Evolutionary conservation across 1,140 invertebrate genomes (phyloP).

Genomic region (Danaus melanippus): DNA sequence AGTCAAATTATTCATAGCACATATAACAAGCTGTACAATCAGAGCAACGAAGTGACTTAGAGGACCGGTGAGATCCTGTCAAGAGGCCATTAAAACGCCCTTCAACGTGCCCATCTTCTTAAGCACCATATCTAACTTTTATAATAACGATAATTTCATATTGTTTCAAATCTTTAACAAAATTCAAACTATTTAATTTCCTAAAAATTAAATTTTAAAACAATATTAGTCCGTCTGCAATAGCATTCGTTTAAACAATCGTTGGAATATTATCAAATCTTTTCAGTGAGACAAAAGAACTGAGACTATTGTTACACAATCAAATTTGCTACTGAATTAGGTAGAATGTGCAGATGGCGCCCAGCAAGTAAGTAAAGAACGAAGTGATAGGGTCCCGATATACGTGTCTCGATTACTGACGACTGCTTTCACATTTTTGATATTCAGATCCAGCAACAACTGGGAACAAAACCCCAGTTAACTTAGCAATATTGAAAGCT

Average conservation of each 20-base stretch:
- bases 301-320: slow-evolving; percentile 51
- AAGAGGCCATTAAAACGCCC: slow-evolving; percentile 66
- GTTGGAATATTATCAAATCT: slow-evolving; percentile 5
- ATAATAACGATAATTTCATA: slow-evolving; percentile 42
- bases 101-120: slow-evolving; percentile 58
- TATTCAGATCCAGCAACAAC: slow-evolving; percentile 66
- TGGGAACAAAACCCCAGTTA: slow-evolving; percentile 67
- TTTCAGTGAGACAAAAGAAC: slow-evolving; percentile 5
- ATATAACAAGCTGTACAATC: slow-evolving; percentile 21
- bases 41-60: slow-evolving; percentile 65
- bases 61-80: slow-evolving; percentile 56
- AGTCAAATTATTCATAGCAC: slow-evolving; percentile 50
- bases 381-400: slow-evolving; percentile 68
- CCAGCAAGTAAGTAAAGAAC: slow-evolving; percentile 65
- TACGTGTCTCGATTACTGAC: slow-evolving; percentile 66
- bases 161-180: slow-evolving; percentile 15
- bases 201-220: too few species aligned
- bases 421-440: slow-evolving; percentile 68
- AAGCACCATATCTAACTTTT: slow-evolving; percentile 61
- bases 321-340: slow-evolving; percentile 66
- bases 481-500: slow-evolving; percentile 68
- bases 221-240: too few species aligned
- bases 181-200: too few species aligned
- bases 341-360: slow-evolving; percentile 65
- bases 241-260: too few species aligned